Percentiles rank a stretch among this genome's conserved stretches.
These are phyloP conservation scores for Campylomormyrus tamandua DNA, from an alignment of 2,113 vertebrate genomes.

Conservation along the genomic window DNA sequence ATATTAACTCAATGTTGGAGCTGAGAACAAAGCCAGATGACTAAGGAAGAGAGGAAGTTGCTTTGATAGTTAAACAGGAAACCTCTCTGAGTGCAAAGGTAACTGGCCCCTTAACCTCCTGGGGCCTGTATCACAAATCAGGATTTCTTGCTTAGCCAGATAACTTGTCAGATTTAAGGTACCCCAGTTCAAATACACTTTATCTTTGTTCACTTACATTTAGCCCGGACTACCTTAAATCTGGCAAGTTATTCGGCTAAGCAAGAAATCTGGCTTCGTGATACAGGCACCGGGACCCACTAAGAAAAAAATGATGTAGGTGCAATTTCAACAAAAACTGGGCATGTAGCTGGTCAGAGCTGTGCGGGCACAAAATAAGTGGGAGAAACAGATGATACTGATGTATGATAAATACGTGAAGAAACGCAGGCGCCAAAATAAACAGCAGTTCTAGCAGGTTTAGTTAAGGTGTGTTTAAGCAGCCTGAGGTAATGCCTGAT, in stretches of 20 bases:
- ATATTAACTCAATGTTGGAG: not conserved
- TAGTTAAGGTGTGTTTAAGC: not conserved
- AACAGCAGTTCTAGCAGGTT: not conserved
- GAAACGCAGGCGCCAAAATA: not conserved
- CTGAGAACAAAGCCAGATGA: not conserved
- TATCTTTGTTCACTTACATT: not conserved
- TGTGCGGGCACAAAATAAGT: not conserved
- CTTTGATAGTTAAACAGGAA: not conserved
- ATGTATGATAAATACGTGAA: not conserved
- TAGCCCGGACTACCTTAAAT: not conserved
- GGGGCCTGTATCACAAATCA: not conserved
- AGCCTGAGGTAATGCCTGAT: not conserved
- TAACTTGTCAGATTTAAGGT: not conserved
- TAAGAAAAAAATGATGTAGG: not conserved
- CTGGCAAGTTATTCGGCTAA: not conserved
- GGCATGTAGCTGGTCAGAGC: not conserved
- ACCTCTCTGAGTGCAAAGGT: not conserved
- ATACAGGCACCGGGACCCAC: not conserved
- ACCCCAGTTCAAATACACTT: not conserved
- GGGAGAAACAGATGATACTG: not conserved
- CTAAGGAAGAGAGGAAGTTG: not conserved
- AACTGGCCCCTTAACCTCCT: not conserved
- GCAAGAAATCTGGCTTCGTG: not conserved
- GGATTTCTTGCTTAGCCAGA: not conserved
- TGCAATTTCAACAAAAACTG: not conserved